Evolutionary conservation across 2,113 vertebrate species (phyloP).

Genomic region (Tachysurus vachellii): DNA sequence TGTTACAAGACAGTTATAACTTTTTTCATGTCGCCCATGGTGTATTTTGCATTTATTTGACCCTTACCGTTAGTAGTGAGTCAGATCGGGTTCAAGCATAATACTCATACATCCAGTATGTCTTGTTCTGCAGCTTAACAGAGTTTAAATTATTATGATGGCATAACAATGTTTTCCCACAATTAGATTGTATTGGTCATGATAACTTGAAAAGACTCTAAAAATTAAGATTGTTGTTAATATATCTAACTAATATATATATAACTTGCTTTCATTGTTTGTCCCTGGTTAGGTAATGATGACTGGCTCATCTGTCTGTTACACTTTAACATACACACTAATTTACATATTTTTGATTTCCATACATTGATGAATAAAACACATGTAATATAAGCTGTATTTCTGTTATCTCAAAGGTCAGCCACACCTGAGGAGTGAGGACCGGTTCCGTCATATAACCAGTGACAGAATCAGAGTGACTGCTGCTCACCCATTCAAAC

Average conservation of each 20-base stretch:
- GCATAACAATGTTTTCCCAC: constrained; percentile 67
- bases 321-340: background rate
- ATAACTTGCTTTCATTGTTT: constrained; percentile 34
- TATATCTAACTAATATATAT: too few species aligned
- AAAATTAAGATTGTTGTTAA: constrained; percentile 37
- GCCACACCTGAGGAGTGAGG: constrained; percentile 75
- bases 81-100: constrained; percentile 70
- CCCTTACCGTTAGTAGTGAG: constrained; percentile 76
- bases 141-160: constrained; percentile 73
- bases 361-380: background rate
- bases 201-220: constrained; percentile 34
- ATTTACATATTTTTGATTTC: background rate
- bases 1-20: background rate
- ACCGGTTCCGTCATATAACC: constrained; percentile 72
- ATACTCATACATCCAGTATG: constrained; percentile 66
- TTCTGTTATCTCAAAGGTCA: constrained; percentile 64
- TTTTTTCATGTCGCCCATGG: background rate
- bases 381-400: background rate
- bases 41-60: constrained; percentile 65
- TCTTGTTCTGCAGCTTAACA: constrained; percentile 72
- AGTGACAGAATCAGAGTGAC: constrained; percentile 68
- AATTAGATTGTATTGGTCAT: constrained; percentile 56
- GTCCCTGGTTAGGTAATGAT: background rate
- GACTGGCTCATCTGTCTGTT: constrained; percentile 2
- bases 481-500: constrained; percentile 67